Percentiles rank a stretch among this genome's conserved stretches.
These are phyloP conservation scores for Myiotriccus ornatus DNA, from an alignment of 2,797 vertebrate species.

Conservation along the genomic window DNA sequence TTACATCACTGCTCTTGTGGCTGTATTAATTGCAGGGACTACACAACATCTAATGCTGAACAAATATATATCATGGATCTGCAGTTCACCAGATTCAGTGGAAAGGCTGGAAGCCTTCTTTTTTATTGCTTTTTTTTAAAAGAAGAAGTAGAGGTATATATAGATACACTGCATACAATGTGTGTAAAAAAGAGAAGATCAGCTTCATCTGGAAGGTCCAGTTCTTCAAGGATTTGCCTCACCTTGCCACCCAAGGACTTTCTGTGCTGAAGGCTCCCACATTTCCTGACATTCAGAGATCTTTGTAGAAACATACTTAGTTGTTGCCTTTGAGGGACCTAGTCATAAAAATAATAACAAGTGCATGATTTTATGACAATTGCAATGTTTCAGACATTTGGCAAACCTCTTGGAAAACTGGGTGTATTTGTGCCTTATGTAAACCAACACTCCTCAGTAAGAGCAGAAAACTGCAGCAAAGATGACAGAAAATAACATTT, in stretches of 20 bases:
- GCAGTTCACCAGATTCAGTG: not conserved
- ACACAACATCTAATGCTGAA: not conserved
- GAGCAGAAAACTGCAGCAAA: not conserved
- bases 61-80: not conserved
- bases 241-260: not conserved
- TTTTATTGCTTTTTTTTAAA: slow-evolving; percentile 33
- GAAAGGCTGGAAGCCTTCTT: not conserved
- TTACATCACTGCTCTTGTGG: not conserved
- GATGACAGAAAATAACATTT: not conserved
- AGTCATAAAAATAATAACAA: not conserved
- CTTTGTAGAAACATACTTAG: not conserved
- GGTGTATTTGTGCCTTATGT: not conserved
- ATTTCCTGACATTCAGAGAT: not conserved
- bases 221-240: not conserved
- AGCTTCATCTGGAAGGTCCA: not conserved
- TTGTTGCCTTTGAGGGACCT: not conserved
- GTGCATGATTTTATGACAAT: not conserved
- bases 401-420: not conserved
- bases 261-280: not conserved
- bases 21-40: not conserved
- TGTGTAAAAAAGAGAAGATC: not conserved
- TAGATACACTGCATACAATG: not conserved
- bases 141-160: not conserved
- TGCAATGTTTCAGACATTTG: not conserved
- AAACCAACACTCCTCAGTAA: not conserved